Conservation (phyloP, 2,888 invertebrate genomes). For the Conus canariensis region DNA sequence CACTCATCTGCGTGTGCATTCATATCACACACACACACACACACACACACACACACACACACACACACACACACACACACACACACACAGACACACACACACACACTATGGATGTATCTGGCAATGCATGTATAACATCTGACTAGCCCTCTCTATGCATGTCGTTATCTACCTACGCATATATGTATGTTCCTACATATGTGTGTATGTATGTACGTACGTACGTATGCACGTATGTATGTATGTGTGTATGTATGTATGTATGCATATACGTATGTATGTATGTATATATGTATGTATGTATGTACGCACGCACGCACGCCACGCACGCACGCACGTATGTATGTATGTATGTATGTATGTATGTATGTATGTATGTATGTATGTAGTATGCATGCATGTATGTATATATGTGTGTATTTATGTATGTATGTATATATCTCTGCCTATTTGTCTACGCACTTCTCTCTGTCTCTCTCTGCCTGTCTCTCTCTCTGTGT, state of each 20-base stretch:
- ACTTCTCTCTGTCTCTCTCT: too few species aligned
- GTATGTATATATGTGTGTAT: neutral
- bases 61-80: too few species aligned
- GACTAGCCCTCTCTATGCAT: too few species aligned
- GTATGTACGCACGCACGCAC: neutral
- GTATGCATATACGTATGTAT: conserved; percentile 26
- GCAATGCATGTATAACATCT: too few species aligned
- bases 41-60: too few species aligned
- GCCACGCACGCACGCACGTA: neutral
- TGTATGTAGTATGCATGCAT: neutral
- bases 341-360: neutral
- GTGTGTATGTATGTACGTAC: conserved; percentile 7
- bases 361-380: neutral
- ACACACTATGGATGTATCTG: too few species aligned
- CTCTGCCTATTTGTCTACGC: neutral
- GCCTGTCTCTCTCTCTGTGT: too few species aligned
- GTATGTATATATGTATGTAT: neutral
- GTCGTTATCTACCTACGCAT: neutral
- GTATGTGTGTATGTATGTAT: conserved; percentile 20
- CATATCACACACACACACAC: too few species aligned
- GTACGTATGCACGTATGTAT: conserved; percentile 9
- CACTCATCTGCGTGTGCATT: too few species aligned
- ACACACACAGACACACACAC: too few species aligned
- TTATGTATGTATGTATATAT: neutral
- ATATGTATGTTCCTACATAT: neutral